These are phyloP conservation scores for Bubalus kerabau DNA, from an alignment of 2,113 vertebrate species.

Conservation along the genomic window DNA sequence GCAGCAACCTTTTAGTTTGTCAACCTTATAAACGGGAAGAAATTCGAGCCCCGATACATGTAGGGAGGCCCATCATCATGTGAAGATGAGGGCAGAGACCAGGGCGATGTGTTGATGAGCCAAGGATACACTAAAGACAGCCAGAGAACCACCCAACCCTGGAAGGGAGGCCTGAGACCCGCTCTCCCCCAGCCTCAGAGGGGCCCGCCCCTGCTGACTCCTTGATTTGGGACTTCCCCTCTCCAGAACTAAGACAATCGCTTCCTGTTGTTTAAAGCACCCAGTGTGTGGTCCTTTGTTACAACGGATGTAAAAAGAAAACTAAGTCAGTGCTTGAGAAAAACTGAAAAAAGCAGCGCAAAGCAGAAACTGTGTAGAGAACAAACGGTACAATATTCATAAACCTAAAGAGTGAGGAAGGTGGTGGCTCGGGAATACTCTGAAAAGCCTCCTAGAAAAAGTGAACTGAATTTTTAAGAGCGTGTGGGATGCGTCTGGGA, in stretches of 20 bases:
- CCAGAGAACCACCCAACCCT: background rate
- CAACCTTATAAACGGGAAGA: background rate
- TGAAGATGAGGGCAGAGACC: background rate
- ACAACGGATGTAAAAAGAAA: background rate
- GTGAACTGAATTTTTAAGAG: too few relatives aligned
- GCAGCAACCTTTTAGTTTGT: background rate
- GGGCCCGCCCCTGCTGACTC: accelerated
- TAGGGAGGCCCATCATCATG: accelerated
- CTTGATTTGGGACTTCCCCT: background rate
- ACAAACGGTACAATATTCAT: accelerated
- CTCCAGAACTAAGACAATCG: background rate
- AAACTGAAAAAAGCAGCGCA: background rate
- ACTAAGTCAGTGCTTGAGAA: background rate
- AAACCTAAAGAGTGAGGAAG: background rate
- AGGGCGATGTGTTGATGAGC: background rate
- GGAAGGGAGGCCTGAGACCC: background rate
- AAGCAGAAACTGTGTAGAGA: background rate
- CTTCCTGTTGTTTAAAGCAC: background rate
- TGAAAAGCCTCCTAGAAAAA: background rate
- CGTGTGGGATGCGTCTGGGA: accelerated
- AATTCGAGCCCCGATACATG: accelerated
- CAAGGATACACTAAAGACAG: accelerated
- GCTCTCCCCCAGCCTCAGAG: background rate
- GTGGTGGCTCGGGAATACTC: accelerated
- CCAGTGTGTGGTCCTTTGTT: background rate